phyloP scores from a whole-genome alignment of 2,888 invertebrate species.

The Aphelenchoides bicaudatus region DNA sequence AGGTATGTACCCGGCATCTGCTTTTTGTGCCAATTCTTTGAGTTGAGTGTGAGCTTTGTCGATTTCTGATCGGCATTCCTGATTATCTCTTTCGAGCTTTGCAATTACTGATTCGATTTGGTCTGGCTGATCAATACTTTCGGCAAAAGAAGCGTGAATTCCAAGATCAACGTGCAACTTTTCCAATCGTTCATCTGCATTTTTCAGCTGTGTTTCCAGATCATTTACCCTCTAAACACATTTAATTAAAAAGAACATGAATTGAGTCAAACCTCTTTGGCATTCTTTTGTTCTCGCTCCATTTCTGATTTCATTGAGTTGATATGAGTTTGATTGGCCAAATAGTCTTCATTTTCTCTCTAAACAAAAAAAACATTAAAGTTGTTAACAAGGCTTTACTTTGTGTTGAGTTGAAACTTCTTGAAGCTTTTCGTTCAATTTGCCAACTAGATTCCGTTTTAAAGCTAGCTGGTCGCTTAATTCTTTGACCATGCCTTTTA shows the following conservation, averaged over 20 bases:
- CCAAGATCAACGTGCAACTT: slow-evolving; percentile 21
- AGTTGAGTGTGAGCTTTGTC: not conserved
- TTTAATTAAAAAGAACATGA: slow-evolving; percentile 13
- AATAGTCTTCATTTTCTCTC: slow-evolving; percentile 34
- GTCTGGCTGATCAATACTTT: slow-evolving; percentile 26
- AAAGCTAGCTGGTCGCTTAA: slow-evolving; percentile 28
- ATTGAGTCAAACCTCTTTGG: not conserved
- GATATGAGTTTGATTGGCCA: slow-evolving; percentile 22
- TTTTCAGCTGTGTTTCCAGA: slow-evolving; percentile 28
- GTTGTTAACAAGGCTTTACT: slow-evolving; percentile 11
- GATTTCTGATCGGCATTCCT: not conserved
- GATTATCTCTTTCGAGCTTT: not conserved
- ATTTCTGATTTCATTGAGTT: slow-evolving; percentile 21
- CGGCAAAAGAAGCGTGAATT: slow-evolving; percentile 28
- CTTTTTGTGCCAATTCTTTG: slow-evolving; percentile 14
- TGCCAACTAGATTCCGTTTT: slow-evolving; percentile 23
- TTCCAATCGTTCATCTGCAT: slow-evolving; percentile 20
- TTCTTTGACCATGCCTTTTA: slow-evolving; percentile 34
- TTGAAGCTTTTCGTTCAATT: slow-evolving; percentile 29
- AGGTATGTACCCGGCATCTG: too few species aligned
- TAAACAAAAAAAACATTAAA: slow-evolving; percentile 8
- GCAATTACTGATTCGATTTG: not conserved
- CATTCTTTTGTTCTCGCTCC: slow-evolving; percentile 10
- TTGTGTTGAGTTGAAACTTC: slow-evolving; percentile 36
- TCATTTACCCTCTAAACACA: slow-evolving; percentile 19